phyloP scores from a whole-genome alignment of 2,888 invertebrate species.

The Drosophila greeni region DNA sequence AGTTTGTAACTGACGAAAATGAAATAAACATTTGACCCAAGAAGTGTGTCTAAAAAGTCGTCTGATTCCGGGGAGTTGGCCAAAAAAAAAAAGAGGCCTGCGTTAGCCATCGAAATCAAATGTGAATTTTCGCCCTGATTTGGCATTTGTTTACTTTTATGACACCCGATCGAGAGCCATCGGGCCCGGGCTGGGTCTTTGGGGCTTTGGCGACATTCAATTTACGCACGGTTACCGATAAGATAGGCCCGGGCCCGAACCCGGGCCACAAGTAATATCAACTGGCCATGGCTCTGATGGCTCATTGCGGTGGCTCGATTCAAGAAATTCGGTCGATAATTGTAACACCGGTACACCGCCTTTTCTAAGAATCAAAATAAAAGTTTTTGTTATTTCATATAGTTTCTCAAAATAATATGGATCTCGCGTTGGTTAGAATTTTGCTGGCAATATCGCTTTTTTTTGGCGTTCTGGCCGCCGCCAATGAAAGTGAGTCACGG shows the following conservation, averaged over 20 bases:
- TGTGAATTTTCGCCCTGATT: constrained; percentile 41
- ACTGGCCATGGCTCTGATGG: constrained; percentile 40
- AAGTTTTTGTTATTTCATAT: background rate
- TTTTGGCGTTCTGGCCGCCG: constrained; percentile 17
- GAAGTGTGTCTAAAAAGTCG: background rate
- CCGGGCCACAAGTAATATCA: constrained; percentile 26
- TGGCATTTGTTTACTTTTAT: constrained; percentile 34
- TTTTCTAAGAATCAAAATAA: background rate
- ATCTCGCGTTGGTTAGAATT: background rate
- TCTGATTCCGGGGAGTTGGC: background rate
- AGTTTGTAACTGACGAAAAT: background rate
- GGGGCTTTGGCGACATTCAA: constrained; percentile 57
- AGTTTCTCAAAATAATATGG: background rate
- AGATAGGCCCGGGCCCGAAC: constrained; percentile 39
- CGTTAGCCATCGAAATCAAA: constrained; percentile 32
- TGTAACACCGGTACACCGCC: background rate
- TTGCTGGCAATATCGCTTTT: constrained; percentile 10
- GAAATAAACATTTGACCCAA: background rate
- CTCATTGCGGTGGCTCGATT: constrained; percentile 35
- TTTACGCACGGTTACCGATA: constrained; percentile 54
- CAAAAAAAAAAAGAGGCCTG: background rate
- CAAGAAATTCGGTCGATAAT: constrained; percentile 34
- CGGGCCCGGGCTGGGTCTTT: constrained; percentile 29
- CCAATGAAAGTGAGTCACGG: constrained; percentile 28
- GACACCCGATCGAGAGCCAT: constrained; percentile 32